Percentiles rank a stretch among this genome's conserved stretches.
These are phyloP conservation scores for Ascaphus truei DNA, from an alignment of 2,113 vertebrate genomes.

Conservation along the genomic window DNA sequence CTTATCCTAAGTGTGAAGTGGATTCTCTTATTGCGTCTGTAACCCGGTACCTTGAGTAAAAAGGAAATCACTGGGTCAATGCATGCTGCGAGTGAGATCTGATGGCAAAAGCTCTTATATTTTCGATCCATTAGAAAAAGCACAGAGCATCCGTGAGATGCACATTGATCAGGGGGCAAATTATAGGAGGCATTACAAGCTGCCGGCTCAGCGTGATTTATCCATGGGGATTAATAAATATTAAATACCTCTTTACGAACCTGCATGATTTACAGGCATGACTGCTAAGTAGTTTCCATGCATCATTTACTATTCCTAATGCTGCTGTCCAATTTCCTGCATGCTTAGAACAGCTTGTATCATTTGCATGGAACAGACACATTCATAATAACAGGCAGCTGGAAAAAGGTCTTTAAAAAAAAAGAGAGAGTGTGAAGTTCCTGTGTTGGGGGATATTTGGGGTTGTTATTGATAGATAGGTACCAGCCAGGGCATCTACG, in stretches of 20 bases:
- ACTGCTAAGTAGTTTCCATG: slow-evolving; percentile 1
- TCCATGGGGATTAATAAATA: slow-evolving; percentile 29
- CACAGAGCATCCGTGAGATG: no score
- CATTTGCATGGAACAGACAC: background rate
- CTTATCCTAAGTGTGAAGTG: no score
- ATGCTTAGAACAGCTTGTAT: slow-evolving; percentile 22
- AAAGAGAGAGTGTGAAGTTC: background rate
- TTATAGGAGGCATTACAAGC: slow-evolving; percentile 4
- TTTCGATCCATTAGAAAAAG: no score
- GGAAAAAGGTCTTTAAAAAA: background rate
- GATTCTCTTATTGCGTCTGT: no score
- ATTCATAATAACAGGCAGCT: background rate
- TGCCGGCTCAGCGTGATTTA: slow-evolving; percentile 13
- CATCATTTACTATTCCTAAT: slow-evolving; percentile 21
- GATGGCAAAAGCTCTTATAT: no score
- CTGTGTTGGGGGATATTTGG: no score
- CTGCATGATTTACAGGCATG: slow-evolving; percentile 16
- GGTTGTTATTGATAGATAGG: no score
- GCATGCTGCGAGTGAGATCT: no score
- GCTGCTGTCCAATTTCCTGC: slow-evolving; percentile 19
- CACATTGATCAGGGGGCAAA: slow-evolving; percentile 25
- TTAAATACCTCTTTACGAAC: slow-evolving; percentile 30
- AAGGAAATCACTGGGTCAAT: no score
- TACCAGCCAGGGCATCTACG: no score
- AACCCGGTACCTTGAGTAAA: no score